phyloP scores from a whole-genome alignment of 2,888 invertebrate species.

The Leistus spinibarbis region DNA sequence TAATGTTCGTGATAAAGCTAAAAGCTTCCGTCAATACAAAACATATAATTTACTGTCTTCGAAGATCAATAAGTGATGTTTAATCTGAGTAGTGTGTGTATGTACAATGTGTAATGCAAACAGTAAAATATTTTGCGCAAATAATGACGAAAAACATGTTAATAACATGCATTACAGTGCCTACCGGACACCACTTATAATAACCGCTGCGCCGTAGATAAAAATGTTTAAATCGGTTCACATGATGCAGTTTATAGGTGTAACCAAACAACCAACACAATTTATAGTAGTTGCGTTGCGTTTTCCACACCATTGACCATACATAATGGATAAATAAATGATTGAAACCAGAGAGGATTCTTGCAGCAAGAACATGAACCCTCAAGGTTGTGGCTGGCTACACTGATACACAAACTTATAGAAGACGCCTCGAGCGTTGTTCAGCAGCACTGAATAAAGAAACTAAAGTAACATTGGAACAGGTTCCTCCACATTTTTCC shows the following conservation, averaged over 20 bases:
- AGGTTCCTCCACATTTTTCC: not conserved
- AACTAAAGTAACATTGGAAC: not conserved
- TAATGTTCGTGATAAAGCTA: too few relatives aligned
- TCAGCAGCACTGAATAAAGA: not conserved
- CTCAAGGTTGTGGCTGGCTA: slow-evolving; percentile 18
- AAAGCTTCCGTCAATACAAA: not conserved
- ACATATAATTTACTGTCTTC: not conserved
- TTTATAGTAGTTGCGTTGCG: slow-evolving; percentile 12
- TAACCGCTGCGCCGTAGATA: not conserved
- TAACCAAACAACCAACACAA: slow-evolving; percentile 10
- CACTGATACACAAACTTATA: slow-evolving; percentile 12
- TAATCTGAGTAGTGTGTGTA: not conserved
- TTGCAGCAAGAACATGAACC: not conserved
- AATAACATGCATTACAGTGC: not conserved
- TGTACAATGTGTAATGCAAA: not conserved
- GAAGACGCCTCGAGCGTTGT: slow-evolving; percentile 7
- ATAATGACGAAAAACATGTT: not conserved
- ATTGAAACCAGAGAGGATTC: slow-evolving; percentile 5
- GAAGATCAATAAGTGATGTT: not conserved
- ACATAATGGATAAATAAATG: slow-evolving; percentile 29
- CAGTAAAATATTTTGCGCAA: not conserved
- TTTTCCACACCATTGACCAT: slow-evolving; percentile 28
- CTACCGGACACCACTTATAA: slow-evolving; percentile 2
- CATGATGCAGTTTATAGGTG: slow-evolving; percentile 2
- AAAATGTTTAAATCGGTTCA: not conserved